Base-by-base conservation (phyloP, 2,797 vertebrate species). In the Pogonophryne albipinna region DNA sequence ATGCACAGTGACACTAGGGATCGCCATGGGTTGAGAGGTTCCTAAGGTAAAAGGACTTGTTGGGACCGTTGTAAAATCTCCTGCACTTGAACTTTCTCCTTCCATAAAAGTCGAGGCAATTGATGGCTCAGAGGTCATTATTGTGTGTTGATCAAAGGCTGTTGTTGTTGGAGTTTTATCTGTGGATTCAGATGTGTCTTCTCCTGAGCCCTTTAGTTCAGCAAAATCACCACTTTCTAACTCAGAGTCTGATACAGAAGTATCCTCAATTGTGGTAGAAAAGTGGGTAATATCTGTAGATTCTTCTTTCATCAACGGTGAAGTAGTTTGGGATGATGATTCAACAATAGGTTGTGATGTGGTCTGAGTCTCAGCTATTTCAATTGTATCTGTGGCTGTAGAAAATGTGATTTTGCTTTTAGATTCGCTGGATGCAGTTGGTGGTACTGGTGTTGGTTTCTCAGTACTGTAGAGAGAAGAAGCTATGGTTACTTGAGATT, bases 351-450 rank as follows among this genome's bases (percentile, higher is more conserved):
- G 53, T n/a, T 72, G 76, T 56, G 64, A 62, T 51, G 77, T 85
- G 52, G 57, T 83, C 9, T 84, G 78, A 57, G 52, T 69, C 44
- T 87, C 80, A n/a, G 42, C 15, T 31, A 58, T 66, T 34, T 83
- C 80, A 27, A 63, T 84, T 65, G 86, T 78, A 71, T 85, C 73
- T 46, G 83, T 87, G 63, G 46, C 51, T 42, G 76, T 46, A 69
- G 56, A 46, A 41, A 69, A 69, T 55, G 67, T 71, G 0, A 23
- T 6, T 58, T 52, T 74, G 20, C 71, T 85, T 64, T 76, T 61
- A 73, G 38, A 59, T 31, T 81, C 57, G 17, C 51, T 87, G 38
- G 55, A 64, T n/a, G 19, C 38, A 17, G 51, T 64, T 49, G 56
- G 42, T 17, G 66, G 17, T 3, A 63, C 15, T 51, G 55, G 4